These are phyloP conservation scores for Cancer borealis DNA, from an alignment of 2,888 invertebrate species.

Conservation along the genomic window DNA sequence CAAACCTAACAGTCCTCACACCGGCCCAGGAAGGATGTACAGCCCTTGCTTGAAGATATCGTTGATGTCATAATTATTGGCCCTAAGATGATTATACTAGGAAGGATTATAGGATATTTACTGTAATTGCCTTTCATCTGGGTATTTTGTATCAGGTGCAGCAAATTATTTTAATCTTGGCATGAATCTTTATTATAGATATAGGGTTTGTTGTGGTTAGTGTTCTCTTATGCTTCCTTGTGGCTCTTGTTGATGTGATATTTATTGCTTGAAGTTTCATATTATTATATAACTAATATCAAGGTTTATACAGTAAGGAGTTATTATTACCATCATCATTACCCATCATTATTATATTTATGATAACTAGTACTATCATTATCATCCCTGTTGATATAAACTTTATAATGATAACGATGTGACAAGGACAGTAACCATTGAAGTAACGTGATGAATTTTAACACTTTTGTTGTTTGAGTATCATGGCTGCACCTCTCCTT, in stretches of 20 bases:
- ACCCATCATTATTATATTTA: no score
- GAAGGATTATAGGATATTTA: neutral
- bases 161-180: neutral
- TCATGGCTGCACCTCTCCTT: neutral
- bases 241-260: neutral
- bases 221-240: neutral
- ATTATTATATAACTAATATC: neutral
- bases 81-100: neutral
- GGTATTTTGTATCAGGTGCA: neutral
- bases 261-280: neutral
- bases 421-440: neutral
- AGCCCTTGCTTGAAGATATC: neutral
- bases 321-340: no score
- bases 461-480: neutral
- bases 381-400: no score
- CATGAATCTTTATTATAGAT: neutral
- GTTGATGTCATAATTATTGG: neutral
- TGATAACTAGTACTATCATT: no score
- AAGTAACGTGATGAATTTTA: neutral
- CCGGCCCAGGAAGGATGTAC: neutral
- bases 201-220: neutral
- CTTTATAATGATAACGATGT: no score
- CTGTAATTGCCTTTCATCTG: neutral
- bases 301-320: neutral
- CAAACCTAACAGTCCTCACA: neutral